phyloP scores from a whole-genome alignment of 2,113 vertebrate species.

The Campylomormyrus tamandua region DNA sequence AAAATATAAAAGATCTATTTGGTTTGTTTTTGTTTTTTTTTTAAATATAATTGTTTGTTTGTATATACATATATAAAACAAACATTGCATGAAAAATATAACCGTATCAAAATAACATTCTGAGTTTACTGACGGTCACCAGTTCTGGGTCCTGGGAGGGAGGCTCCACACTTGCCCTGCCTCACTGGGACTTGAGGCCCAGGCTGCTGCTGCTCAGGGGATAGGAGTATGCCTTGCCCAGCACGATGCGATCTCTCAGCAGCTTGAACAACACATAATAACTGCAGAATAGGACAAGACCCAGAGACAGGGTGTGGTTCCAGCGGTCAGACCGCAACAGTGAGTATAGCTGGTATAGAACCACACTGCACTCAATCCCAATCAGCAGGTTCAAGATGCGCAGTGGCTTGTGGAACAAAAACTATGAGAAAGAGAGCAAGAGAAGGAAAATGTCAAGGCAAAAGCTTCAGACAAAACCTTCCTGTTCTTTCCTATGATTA shows the following conservation, averaged over 20 bases:
- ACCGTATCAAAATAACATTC: slow-evolving; percentile 92
- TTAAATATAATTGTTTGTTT: slow-evolving; percentile 88
- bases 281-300: slow-evolving; percentile 96
- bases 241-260: slow-evolving; percentile 89
- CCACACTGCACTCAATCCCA: slow-evolving; percentile 88
- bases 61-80: slow-evolving; percentile 75
- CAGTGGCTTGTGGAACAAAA: slow-evolving; percentile 94
- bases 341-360: slow-evolving; percentile 94
- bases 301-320: slow-evolving; percentile 96
- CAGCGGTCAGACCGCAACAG: slow-evolving; percentile 92
- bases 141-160: slow-evolving; percentile 18
- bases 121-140: slow-evolving; percentile 61
- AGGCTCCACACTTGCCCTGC: slow-evolving; percentile 10
- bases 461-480: not conserved
- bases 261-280: slow-evolving; percentile 98
- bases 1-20: slow-evolving; percentile 96
- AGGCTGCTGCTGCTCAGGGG: slow-evolving; percentile 70
- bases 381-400: slow-evolving; percentile 95
- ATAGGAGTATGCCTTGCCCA: slow-evolving; percentile 91
- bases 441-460: not conserved
- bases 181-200: slow-evolving; percentile 82
- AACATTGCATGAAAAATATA: slow-evolving; percentile 98
- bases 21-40: slow-evolving; percentile 31
- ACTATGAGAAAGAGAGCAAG: slow-evolving; percentile 55
- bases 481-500: not conserved